These are phyloP conservation scores for Premnoplex brunnescens DNA, from an alignment of 2,797 vertebrate species.

Conservation along the genomic window DNA sequence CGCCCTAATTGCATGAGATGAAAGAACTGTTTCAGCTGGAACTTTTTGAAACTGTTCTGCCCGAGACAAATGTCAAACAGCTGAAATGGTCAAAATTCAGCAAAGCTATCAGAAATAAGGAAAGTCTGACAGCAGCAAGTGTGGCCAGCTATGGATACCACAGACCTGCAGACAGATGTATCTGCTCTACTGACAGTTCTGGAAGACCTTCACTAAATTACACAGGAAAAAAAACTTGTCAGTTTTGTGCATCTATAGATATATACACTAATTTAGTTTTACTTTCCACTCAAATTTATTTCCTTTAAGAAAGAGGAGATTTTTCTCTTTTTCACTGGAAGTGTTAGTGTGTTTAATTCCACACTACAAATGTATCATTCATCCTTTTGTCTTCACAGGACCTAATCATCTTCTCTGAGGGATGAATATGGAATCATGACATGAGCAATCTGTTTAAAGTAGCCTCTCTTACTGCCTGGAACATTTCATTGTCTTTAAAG, in stretches of 20 bases:
- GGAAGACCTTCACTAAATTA: not conserved
- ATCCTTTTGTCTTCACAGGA: constrained; percentile 18
- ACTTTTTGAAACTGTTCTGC: not conserved
- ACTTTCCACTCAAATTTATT: not conserved
- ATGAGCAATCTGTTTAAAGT: constrained; percentile 22
- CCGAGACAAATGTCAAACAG: not conserved
- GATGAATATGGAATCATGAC: not conserved
- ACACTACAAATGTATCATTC: not conserved
- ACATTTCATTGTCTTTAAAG: constrained; percentile 6
- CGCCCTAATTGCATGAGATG: constrained; percentile 25
- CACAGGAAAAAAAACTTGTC: rapidly evolving
- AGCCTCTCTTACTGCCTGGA: constrained; percentile 7
- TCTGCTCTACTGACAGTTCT: not conserved
- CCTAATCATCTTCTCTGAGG: constrained; percentile 16
- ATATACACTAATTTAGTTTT: not conserved
- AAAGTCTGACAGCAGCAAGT: not conserved
- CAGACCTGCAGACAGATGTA: not conserved
- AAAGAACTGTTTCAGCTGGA: constrained; percentile 24
- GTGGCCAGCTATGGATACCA: not conserved
- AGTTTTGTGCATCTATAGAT: not conserved
- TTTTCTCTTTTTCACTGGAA: not conserved
- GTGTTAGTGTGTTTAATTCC: not conserved
- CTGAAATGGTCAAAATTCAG: not conserved
- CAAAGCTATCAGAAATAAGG: not conserved
- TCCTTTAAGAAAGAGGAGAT: not conserved